These are phyloP conservation scores for Eubasilissa splendida DNA, from an alignment of 2,888 invertebrate species.

Conservation along the genomic window DNA sequence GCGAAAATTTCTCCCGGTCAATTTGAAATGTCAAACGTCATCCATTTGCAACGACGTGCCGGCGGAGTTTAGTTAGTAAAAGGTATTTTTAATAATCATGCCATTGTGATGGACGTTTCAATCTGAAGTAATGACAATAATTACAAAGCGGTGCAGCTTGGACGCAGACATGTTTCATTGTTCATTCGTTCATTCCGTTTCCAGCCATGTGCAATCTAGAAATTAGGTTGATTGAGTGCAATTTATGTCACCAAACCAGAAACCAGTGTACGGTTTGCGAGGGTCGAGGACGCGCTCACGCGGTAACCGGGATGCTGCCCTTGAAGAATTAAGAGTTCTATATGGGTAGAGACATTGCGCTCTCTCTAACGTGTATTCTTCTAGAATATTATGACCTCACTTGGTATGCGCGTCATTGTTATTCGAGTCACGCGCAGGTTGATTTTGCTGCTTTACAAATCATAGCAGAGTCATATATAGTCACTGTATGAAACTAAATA, in stretches of 20 bases:
- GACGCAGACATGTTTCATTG: too few relatives aligned
- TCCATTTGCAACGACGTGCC: too few relatives aligned
- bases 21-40: too few relatives aligned
- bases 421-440: neutral
- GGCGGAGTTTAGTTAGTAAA: too few relatives aligned
- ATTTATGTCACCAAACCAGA: neutral
- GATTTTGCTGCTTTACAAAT: neutral
- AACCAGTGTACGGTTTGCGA: too few relatives aligned
- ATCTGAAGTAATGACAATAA: too few relatives aligned
- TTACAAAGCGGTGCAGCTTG: too few relatives aligned
- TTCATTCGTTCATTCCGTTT: neutral
- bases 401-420: neutral
- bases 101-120: too few relatives aligned
- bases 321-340: neutral
- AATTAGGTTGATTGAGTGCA: constrained; percentile 7
- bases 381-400: constrained; percentile 3
- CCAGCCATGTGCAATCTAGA: neutral
- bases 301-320: neutral
- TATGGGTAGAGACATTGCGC: neutral
- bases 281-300: too few relatives aligned
- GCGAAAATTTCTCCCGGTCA: too few relatives aligned
- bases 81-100: too few relatives aligned
- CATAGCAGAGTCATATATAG: neutral
- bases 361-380: neutral
- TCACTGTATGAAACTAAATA: neutral